Percentiles rank a stretch among this genome's conserved stretches.
Evolutionary conservation across 2,113 vertebrate species (phyloP).

Genomic region (Perca fluviatilis): DNA sequence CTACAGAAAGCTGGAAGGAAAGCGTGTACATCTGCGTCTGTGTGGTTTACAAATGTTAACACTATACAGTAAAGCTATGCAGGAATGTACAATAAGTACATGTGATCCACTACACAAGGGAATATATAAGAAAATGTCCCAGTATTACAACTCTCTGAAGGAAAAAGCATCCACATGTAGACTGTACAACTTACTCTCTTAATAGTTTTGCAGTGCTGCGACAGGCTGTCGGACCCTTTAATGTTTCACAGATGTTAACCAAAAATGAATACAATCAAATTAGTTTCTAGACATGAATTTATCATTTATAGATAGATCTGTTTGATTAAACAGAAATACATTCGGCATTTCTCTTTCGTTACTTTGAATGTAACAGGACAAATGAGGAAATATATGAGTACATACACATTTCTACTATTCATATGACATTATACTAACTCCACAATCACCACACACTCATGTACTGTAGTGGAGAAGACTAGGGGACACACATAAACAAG

Average conservation of each 20-base stretch:
- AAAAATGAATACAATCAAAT: background rate
- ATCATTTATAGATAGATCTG: background rate
- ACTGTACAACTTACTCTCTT: background rate
- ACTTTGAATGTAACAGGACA: background rate
- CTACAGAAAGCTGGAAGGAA: background rate
- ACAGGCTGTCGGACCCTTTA: background rate
- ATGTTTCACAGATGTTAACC: background rate
- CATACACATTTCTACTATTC: background rate
- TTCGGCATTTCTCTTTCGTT: background rate
- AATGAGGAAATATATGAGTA: background rate
- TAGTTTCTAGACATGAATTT: background rate
- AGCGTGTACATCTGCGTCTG: background rate
- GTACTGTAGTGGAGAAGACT: too few species aligned
- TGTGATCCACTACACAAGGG: background rate
- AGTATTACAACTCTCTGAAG: background rate
- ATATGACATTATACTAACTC: background rate
- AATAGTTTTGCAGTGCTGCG: background rate
- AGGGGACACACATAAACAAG: too few species aligned
- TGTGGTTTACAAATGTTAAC: background rate
- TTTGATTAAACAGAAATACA: background rate
- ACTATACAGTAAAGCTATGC: background rate
- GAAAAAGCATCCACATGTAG: background rate
- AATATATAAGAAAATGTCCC: background rate
- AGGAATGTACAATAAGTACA: background rate
- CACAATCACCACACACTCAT: background rate